Evolutionary conservation across 2,113 vertebrate genomes (phyloP).

Genomic region (Trichechus manatus): DNA sequence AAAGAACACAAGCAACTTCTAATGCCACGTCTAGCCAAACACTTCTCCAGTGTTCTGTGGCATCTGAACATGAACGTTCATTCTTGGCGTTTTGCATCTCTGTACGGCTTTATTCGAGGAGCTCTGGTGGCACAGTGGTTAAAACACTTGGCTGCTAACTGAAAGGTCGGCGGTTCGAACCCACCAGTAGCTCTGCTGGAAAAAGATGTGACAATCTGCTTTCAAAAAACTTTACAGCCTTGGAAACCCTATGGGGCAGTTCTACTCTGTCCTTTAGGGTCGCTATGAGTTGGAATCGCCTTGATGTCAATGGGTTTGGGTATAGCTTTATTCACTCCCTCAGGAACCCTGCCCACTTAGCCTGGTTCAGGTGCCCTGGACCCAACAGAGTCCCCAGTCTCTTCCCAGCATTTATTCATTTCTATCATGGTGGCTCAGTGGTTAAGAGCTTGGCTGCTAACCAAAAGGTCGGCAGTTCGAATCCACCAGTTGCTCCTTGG

Average conservation of each 20-base stretch:
- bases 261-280: too few relatives aligned
- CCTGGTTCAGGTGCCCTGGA: neutral
- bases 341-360: neutral
- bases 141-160: neutral
- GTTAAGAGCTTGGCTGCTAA: too few relatives aligned
- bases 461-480: too few relatives aligned
- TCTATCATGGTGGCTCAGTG: too few relatives aligned
- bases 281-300: neutral
- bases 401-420: too few relatives aligned
- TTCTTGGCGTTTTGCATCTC: neutral
- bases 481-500: too few relatives aligned
- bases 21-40: accelerated
- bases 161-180: neutral
- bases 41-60: accelerated
- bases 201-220: neutral
- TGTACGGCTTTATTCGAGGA: accelerated
- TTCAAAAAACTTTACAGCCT: neutral
- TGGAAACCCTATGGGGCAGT: neutral
- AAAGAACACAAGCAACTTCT: neutral
- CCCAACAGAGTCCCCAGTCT: too few relatives aligned
- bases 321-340: accelerated
- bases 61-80: accelerated
- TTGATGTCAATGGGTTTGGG: neutral
- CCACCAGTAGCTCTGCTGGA: neutral
- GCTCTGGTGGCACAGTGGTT: too few relatives aligned